These are phyloP conservation scores for Busseola fusca DNA, from an alignment of 2,888 invertebrate species.

Conservation along the genomic window DNA sequence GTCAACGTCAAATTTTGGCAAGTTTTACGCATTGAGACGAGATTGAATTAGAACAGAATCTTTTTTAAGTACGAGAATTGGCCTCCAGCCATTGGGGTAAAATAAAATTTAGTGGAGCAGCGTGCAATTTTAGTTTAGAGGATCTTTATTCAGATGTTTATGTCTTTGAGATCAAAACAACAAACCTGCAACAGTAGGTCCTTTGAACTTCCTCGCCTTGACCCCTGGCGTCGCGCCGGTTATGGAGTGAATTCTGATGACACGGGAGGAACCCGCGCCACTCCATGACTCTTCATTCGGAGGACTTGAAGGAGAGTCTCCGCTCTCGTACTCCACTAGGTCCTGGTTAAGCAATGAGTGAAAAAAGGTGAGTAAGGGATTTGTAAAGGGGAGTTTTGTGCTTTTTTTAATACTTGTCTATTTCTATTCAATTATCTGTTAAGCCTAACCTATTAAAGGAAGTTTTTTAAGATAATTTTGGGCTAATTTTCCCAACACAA, in stretches of 20 bases:
- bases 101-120: background rate
- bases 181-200: constrained; percentile 79
- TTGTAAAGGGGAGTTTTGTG: background rate
- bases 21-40: background rate
- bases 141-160: background rate
- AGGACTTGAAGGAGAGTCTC: constrained; percentile 68
- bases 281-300: constrained; percentile 70
- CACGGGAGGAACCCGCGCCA: constrained; percentile 66
- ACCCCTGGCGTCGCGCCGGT: constrained; percentile 54
- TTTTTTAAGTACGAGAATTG: constrained; percentile 1
- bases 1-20: background rate
- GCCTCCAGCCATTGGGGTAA: background rate
- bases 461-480: background rate
- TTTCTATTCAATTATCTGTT: background rate
- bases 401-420: background rate
- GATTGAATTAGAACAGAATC: background rate
- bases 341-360: constrained; percentile 68
- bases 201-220: constrained; percentile 70
- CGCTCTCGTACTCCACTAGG: constrained; percentile 83
- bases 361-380: background rate
- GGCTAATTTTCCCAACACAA: too few relatives aligned
- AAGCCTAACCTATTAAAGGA: background rate
- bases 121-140: constrained; percentile 16
- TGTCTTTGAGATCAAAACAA: constrained; percentile 10
- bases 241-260: constrained; percentile 68